Conservation (phyloP, 2,797 vertebrate genomes). For the Leptodactylus fallax region DNA sequence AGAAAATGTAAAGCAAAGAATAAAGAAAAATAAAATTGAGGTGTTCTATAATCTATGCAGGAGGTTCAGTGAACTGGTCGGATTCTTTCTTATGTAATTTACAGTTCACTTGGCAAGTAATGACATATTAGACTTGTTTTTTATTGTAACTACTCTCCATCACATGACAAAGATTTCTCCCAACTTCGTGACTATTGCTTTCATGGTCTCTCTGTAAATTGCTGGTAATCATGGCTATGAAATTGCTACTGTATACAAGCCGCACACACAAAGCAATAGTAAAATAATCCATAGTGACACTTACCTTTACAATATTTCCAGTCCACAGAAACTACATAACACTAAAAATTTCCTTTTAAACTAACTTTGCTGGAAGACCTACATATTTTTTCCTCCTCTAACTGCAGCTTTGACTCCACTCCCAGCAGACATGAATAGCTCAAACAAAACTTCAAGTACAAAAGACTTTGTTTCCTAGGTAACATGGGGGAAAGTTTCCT, state of each 20-base stretch:
- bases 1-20: slow-evolving; percentile 10
- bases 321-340: slow-evolving; percentile 66
- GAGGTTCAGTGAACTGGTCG: neutral
- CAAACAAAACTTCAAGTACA: slow-evolving; percentile 84
- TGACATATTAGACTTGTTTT: neutral
- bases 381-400: slow-evolving; percentile 69
- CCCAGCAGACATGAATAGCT: slow-evolving; percentile 83
- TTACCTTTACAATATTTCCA: slow-evolving; percentile 74
- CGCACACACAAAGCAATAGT: slow-evolving; percentile 37
- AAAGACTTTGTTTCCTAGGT: slow-evolving; percentile 93
- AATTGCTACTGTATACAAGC: neutral
- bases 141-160: neutral
- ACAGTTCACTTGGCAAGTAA: neutral
- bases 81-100: neutral
- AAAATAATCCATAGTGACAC: slow-evolving; percentile 65
- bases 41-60: neutral
- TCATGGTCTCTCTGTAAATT: neutral
- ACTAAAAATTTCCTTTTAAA: slow-evolving; percentile 68
- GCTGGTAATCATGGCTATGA: neutral
- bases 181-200: neutral
- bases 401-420: slow-evolving; percentile 84
- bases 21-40: slow-evolving; percentile 24
- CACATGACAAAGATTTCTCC: neutral
- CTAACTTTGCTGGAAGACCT: slow-evolving; percentile 69
- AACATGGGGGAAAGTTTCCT: slow-evolving; percentile 81